Conservation (phyloP, 2,113 vertebrate genomes). For the Chionis minor region DNA sequence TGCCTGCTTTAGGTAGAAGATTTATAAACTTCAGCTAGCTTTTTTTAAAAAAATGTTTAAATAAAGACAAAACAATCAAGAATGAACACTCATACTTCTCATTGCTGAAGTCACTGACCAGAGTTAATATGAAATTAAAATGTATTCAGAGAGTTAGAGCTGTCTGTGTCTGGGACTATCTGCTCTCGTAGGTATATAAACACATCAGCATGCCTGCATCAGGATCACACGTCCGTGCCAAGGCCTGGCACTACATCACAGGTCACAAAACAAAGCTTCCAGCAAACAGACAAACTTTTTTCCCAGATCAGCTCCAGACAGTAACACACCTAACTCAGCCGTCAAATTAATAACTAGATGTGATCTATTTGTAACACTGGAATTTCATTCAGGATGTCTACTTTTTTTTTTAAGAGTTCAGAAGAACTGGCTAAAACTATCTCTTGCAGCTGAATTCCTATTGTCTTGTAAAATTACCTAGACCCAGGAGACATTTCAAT, state of each 20-base stretch:
- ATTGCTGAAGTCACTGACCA: background rate
- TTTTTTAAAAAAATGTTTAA: background rate
- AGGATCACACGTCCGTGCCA: background rate
- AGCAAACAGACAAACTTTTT: background rate
- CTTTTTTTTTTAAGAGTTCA: background rate
- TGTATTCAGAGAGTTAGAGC: background rate
- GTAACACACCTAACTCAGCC: background rate
- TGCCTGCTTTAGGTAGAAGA: background rate
- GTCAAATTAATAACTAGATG: background rate
- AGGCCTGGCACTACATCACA: slow-evolving; percentile 35
- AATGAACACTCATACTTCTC: background rate
- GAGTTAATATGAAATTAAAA: slow-evolving; percentile 28
- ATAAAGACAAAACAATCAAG: background rate
- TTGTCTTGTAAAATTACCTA: background rate
- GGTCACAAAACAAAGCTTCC: slow-evolving; percentile 33
- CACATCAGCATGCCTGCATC: background rate
- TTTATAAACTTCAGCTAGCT: background rate
- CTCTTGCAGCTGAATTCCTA: background rate
- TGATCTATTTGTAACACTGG: background rate
- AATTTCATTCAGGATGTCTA: background rate
- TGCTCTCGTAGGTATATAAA: slow-evolving; percentile 33
- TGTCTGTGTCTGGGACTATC: slow-evolving; percentile 13
- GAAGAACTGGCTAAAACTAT: background rate
- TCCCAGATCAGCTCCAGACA: background rate
- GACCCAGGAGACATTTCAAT: background rate